Evolutionary conservation across 2,797 vertebrate genomes (phyloP).

Genomic region (Australoheros facetus): DNA sequence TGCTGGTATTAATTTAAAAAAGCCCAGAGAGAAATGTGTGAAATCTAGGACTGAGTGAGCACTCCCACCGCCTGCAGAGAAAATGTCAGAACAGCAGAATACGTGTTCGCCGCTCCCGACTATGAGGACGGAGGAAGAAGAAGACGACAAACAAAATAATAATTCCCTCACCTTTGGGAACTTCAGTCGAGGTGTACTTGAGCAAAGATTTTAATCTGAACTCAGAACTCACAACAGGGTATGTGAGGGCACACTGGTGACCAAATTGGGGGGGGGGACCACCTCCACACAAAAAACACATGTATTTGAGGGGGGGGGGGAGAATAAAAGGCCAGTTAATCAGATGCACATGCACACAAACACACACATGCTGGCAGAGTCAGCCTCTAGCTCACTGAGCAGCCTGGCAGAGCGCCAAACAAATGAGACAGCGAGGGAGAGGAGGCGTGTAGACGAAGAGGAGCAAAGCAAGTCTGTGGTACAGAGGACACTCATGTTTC

Average conservation of each 20-base stretch:
- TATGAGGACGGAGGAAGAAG: not conserved
- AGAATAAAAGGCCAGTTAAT: not conserved
- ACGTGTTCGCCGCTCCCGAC: not conserved
- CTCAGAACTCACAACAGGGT: not conserved
- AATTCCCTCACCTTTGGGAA: not conserved
- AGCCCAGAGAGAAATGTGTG: slow-evolving; percentile 16
- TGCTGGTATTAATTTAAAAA: slow-evolving; percentile 42
- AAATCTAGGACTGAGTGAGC: not conserved
- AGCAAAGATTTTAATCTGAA: not conserved
- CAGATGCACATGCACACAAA: not conserved
- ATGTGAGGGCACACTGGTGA: not conserved
- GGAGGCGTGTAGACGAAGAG: not conserved
- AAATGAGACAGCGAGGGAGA: not conserved
- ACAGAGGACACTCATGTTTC: not conserved
- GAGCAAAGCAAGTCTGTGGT: not conserved
- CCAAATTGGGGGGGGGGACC: too few species aligned
- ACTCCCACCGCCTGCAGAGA: not conserved
- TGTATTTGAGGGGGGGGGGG: too few species aligned
- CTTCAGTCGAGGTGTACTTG: not conserved
- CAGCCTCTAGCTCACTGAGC: not conserved
- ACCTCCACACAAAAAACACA: too few species aligned
- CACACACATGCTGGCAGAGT: not conserved
- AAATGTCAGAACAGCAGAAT: not conserved
- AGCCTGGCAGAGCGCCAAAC: slow-evolving; percentile 3
- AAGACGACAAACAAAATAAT: not conserved